A percentile compares a stretch with the other conserved stretches of the same genome.
phyloP scores from a whole-genome alignment of 2,797 vertebrate genomes.

The Thalassophryne amazonica region DNA sequence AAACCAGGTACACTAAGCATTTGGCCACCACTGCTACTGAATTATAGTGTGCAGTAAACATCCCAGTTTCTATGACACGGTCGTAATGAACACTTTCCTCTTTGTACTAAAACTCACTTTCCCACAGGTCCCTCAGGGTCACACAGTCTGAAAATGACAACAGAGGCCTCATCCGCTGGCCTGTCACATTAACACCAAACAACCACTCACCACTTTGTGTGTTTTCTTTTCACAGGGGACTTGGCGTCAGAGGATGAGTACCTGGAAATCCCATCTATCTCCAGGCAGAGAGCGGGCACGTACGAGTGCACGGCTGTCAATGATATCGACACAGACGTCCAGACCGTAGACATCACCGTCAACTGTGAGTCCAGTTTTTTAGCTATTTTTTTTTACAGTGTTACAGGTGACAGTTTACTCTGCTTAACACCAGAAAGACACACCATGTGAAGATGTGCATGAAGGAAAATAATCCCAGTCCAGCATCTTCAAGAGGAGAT shows the following conservation, averaged over 20 bases:
- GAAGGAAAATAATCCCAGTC: too few species aligned
- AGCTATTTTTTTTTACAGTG: too few species aligned
- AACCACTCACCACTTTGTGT: conserved; percentile 11
- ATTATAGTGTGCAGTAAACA: background rate
- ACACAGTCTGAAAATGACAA: background rate
- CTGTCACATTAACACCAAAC: conserved; percentile 27
- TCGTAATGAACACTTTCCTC: background rate
- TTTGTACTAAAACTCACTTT: background rate
- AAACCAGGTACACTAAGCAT: too few species aligned
- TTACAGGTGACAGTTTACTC: too few species aligned
- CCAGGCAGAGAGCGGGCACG: conserved; percentile 73
- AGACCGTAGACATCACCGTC: conserved; percentile 77
- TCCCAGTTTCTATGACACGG: too few species aligned
- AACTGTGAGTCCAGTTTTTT: conserved; percentile 83
- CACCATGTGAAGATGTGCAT: too few species aligned
- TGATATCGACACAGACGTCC: conserved; percentile 74
- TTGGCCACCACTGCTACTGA: too few species aligned
- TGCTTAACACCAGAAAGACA: too few species aligned
- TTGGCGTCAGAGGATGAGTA: conserved; percentile 75
- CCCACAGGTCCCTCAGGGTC: background rate
- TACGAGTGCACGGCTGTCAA: conserved; percentile 82
- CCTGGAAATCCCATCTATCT: conserved; percentile 78
- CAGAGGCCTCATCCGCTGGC: conserved; percentile 26
- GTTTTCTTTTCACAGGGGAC: conserved; percentile 54
- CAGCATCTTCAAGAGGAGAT: too few species aligned